Percentiles rank a stretch among this genome's conserved stretches.
Conservation (phyloP, 2,113 vertebrate species). For the Eulemur macaco region DNA sequence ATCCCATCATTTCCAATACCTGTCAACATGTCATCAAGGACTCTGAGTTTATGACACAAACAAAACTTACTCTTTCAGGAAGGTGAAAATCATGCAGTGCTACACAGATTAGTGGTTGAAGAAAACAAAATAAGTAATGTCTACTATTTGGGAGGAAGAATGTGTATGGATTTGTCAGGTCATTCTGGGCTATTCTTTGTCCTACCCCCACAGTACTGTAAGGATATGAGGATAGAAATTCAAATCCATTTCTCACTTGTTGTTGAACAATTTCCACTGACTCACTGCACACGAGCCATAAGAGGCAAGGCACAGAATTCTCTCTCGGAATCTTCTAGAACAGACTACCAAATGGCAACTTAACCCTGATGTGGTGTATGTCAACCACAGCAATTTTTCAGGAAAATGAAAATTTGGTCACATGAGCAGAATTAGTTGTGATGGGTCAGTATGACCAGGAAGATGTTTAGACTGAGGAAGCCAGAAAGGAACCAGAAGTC, state of each 20-base stretch:
- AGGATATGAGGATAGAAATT: constrained; percentile 31
- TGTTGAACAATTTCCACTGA: neutral
- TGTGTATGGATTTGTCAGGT: neutral
- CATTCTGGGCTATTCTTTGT: constrained; percentile 10
- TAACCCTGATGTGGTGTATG: neutral
- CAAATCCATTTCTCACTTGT: neutral
- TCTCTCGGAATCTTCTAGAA: neutral
- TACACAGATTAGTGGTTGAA: neutral
- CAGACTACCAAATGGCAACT: neutral
- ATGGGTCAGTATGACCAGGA: neutral
- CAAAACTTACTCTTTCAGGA: constrained; percentile 53
- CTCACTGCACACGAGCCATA: neutral
- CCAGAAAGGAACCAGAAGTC: neutral
- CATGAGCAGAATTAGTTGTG: neutral
- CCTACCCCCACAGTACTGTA: neutral
- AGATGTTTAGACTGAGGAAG: neutral
- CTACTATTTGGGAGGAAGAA: neutral
- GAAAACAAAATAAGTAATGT: constrained; percentile 32
- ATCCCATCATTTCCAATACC: constrained; percentile 64
- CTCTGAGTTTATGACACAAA: constrained; percentile 58
- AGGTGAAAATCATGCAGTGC: neutral
- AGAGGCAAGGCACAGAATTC: neutral
- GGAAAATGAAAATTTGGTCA: neutral
- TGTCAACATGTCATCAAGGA: constrained; percentile 71
- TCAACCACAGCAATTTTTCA: neutral